Conservation (phyloP, 2,113 vertebrate species). For the Nothoprocta perdicaria region DNA sequence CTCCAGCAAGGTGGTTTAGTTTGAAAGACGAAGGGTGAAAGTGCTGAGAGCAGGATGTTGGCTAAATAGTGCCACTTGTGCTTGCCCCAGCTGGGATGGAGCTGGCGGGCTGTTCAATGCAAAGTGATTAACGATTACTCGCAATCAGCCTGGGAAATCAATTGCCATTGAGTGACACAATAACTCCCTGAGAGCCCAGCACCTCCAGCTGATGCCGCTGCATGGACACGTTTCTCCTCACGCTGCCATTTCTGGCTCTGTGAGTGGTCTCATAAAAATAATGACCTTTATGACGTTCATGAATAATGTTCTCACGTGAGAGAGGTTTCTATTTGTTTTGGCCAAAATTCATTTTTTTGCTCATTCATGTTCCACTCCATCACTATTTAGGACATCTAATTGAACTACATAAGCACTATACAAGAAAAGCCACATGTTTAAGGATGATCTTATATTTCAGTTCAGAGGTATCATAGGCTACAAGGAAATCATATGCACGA, state of each 20-base stretch:
- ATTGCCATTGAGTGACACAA: constrained; percentile 67
- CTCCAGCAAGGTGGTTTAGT: background rate
- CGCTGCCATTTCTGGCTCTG: background rate
- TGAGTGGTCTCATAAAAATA: background rate
- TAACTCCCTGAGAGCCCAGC: constrained; percentile 47
- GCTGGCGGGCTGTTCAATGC: constrained; percentile 55
- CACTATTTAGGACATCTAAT: background rate
- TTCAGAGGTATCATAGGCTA: background rate
- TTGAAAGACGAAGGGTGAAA: background rate
- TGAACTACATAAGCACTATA: background rate
- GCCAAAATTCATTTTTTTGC: background rate
- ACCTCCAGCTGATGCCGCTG: constrained; percentile 49
- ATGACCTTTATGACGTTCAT: constrained; percentile 12
- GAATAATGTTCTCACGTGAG: constrained; percentile 41
- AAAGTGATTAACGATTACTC: constrained; percentile 67
- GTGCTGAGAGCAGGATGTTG: constrained; percentile 61
- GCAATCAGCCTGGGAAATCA: constrained; percentile 70
- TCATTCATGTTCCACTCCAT: background rate
- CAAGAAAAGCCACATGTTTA: background rate
- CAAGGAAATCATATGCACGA: background rate
- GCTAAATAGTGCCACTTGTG: constrained; percentile 66
- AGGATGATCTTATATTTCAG: background rate
- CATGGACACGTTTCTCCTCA: background rate
- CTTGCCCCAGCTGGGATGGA: constrained; percentile 57
- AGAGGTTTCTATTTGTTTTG: background rate